phyloP scores from a whole-genome alignment of 2,113 vertebrate genomes.

The Calidris pugnax region DNA sequence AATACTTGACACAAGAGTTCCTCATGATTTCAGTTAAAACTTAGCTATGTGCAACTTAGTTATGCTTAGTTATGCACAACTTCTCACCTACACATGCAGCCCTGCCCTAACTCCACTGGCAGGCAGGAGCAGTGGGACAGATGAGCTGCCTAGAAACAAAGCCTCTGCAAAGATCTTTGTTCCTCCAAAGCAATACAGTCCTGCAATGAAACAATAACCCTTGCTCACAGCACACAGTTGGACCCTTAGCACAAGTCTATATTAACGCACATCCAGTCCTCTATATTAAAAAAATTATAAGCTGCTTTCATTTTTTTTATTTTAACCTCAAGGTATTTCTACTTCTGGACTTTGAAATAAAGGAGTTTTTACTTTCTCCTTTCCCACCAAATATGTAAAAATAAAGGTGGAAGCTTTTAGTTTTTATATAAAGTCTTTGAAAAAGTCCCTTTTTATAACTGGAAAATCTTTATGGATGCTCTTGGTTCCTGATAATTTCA shows the following conservation, averaged over 20 bases:
- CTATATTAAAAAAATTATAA: background rate
- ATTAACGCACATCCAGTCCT: background rate
- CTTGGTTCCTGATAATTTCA: background rate
- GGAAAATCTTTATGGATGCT: background rate
- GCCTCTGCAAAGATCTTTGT: background rate
- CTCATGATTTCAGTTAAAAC: background rate
- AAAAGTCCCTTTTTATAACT: background rate
- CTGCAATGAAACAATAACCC: background rate
- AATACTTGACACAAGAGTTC: background rate
- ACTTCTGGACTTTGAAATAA: background rate
- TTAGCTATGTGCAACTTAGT: rapidly evolving
- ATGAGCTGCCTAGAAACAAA: background rate
- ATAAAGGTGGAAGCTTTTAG: background rate
- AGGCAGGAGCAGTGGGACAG: background rate
- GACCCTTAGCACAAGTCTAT: background rate
- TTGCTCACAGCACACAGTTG: background rate
- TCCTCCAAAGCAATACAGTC: background rate
- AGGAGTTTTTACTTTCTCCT: background rate
- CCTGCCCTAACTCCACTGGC: background rate
- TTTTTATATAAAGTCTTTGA: background rate
- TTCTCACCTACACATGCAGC: background rate
- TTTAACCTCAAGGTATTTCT: background rate
- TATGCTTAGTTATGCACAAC: background rate
- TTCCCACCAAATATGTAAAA: background rate
- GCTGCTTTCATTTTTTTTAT: background rate